These are phyloP conservation scores for Catocala fraxini DNA, from an alignment of 2,888 invertebrate genomes.

Conservation along the genomic window DNA sequence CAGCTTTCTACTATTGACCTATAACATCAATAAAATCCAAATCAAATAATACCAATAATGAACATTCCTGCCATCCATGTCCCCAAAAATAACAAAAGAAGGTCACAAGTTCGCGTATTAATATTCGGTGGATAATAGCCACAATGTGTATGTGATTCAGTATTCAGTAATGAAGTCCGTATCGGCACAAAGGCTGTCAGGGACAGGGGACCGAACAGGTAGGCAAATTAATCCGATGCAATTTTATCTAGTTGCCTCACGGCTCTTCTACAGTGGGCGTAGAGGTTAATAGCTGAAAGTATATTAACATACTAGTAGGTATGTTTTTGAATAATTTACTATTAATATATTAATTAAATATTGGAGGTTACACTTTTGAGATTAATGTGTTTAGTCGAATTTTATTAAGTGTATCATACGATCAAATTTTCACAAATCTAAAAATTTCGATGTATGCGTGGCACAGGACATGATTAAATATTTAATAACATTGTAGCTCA, in stretches of 20 bases:
- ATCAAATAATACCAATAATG: background rate
- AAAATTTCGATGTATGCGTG: too few species aligned
- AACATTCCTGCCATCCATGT: background rate
- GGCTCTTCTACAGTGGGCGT: conserved; percentile 49
- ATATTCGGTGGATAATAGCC: conserved; percentile 28
- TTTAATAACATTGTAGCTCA: too few species aligned
- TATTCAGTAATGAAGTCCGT: conserved; percentile 67
- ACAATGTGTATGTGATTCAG: conserved; percentile 39
- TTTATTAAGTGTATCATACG: too few species aligned
- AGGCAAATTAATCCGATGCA: conserved; percentile 77
- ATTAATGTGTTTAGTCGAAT: too few species aligned
- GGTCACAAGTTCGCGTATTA: conserved; percentile 11
- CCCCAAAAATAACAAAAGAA: conserved; percentile 7
- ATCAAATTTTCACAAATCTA: too few species aligned
- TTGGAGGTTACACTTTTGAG: too few species aligned
- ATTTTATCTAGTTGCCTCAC: conserved; percentile 68
- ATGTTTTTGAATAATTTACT: too few species aligned
- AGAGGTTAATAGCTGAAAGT: conserved; percentile 1
- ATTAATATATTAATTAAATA: too few species aligned
- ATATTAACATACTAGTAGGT: too few species aligned
- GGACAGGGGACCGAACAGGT: conserved; percentile 70
- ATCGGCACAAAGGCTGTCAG: conserved; percentile 76
- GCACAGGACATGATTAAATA: too few species aligned
- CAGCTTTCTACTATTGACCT: too few species aligned
- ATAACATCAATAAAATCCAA: background rate